Percentiles rank a stretch among this genome's conserved stretches.
These are phyloP conservation scores for Aspidiotus destructor DNA, from an alignment of 2,888 invertebrate genomes.

Conservation along the genomic window DNA sequence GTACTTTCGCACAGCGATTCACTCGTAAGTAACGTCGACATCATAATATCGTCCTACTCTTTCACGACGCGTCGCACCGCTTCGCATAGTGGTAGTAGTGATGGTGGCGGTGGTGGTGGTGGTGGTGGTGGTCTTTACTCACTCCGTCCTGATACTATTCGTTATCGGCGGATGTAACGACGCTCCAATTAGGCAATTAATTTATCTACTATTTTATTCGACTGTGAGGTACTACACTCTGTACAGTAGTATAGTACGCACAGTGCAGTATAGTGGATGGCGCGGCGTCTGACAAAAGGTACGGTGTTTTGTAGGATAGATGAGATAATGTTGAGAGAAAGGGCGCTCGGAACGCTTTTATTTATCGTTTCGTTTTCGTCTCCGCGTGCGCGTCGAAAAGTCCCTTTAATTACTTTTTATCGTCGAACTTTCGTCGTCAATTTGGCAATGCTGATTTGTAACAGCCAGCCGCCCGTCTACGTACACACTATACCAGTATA, in stretches of 20 bases:
- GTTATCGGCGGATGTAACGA: constrained; percentile 27
- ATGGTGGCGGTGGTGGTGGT: not conserved
- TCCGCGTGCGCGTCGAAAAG: constrained; percentile 18
- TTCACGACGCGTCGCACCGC: not conserved
- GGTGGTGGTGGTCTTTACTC: not conserved
- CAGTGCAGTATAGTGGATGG: constrained; percentile 13
- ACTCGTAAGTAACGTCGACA: not conserved
- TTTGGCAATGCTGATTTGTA: constrained; percentile 28
- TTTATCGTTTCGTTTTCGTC: constrained; percentile 28
- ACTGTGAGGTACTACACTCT: constrained; percentile 3
- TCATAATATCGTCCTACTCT: too few species aligned
- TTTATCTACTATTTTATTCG: constrained; percentile 30
- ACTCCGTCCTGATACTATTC: constrained; percentile 15
- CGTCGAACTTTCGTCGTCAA: constrained; percentile 25
- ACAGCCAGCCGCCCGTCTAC: too few species aligned
- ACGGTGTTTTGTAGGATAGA: too few species aligned
- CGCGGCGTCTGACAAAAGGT: not conserved
- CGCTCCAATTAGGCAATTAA: constrained; percentile 30
- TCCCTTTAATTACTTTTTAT: constrained; percentile 26
- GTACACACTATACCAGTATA: too few species aligned
- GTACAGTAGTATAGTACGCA: too few species aligned
- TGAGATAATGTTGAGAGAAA: not conserved
- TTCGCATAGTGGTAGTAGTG: not conserved
- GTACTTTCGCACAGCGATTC: not conserved
- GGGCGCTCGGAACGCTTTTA: constrained; percentile 16